These are phyloP conservation scores for Sorex fumeus DNA, from an alignment of 2,113 vertebrate species.

Conservation along the genomic window DNA sequence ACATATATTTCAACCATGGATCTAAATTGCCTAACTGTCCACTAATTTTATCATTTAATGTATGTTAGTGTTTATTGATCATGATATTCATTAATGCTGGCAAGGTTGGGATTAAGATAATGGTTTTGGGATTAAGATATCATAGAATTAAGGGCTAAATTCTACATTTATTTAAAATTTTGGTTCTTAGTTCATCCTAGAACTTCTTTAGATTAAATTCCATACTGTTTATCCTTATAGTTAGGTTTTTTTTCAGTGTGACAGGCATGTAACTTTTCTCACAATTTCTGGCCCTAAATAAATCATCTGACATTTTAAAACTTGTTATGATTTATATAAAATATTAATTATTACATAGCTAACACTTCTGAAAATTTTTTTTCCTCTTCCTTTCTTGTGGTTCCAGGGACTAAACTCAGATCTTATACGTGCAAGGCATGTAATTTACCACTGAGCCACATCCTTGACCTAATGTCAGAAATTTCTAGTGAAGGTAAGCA, in stretches of 20 bases:
- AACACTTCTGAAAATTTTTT: no score
- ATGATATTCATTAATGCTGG: neutral
- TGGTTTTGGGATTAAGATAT: neutral
- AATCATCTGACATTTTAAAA: neutral
- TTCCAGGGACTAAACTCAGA: no score
- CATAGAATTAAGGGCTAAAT: neutral
- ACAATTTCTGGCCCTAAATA: neutral
- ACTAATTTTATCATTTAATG: neutral
- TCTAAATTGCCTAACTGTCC: neutral
- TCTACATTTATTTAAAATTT: slow-evolving; percentile 44
- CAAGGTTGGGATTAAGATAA: neutral
- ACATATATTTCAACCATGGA: neutral
- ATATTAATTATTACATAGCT: no score
- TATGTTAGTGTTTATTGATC: neutral
- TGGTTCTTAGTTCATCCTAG: slow-evolving; percentile 14
- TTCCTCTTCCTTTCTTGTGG: no score
- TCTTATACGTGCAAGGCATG: no score
- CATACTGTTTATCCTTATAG: slow-evolving; percentile 3
- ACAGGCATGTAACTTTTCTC: neutral
- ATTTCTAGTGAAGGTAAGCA: slow-evolving; percentile 33
- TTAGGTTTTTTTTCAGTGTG: neutral
- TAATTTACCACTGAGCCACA: no score
- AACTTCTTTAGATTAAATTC: slow-evolving; percentile 7
- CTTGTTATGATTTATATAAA: no score
- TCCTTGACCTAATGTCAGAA: no score